These are phyloP conservation scores for Oryctes rhinoceros DNA, from an alignment of 1,140 invertebrate genomes.

Conservation along the genomic window DNA sequence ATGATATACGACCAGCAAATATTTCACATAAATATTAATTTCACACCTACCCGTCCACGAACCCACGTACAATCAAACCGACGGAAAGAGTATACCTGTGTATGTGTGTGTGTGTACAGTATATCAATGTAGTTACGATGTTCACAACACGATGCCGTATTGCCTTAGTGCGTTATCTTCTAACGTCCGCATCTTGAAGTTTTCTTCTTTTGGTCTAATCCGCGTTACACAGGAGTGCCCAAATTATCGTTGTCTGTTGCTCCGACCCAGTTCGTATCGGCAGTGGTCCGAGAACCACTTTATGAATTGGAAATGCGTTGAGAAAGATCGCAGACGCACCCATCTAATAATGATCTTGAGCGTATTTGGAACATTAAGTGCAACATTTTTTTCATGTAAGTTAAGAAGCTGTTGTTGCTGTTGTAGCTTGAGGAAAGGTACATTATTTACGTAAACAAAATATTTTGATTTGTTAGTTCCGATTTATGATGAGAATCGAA, in stretches of 20 bases:
- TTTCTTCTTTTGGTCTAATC: constrained; percentile 18
- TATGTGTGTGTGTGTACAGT: not conserved
- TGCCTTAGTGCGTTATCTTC: not conserved
- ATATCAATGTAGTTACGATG: not conserved
- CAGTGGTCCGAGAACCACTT: not conserved
- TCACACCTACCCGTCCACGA: constrained; percentile 23
- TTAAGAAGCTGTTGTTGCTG: not conserved
- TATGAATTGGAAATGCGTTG: not conserved
- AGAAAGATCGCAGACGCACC: constrained; percentile 9
- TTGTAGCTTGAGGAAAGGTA: not conserved
- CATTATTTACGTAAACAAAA: not conserved
- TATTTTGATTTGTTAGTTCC: too few relatives aligned
- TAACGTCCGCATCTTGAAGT: constrained; percentile 12
- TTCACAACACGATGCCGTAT: not conserved
- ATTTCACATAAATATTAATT: constrained; percentile 38
- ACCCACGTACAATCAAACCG: constrained; percentile 29
- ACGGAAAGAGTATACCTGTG: not conserved
- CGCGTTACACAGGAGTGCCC: constrained; percentile 14
- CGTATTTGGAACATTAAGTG: not conserved
- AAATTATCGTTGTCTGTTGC: not conserved
- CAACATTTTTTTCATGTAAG: too few relatives aligned
- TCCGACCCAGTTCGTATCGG: constrained; percentile 17
- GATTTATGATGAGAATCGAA: too few relatives aligned
- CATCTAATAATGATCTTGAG: constrained; percentile 19
- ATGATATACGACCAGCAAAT: constrained; percentile 34